Base-by-base conservation (phyloP, 1,140 invertebrate species). In the Paralvinella palmiformis region DNA sequence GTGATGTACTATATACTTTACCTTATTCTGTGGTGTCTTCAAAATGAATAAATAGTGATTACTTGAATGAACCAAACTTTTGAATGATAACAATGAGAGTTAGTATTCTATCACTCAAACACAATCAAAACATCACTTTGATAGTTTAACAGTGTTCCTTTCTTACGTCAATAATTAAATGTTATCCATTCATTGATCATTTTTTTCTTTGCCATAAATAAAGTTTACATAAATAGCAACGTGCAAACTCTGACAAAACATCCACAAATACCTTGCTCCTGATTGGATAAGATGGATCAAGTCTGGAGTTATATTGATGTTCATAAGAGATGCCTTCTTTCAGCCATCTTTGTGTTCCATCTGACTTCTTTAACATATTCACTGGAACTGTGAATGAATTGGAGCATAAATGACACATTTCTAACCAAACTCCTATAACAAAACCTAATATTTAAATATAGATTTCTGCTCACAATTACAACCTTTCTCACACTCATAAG, bases 291-390 rank as follows among this genome's bases (percentile, higher is more conserved):
- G 75, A 76, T 22, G 71, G 71, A 63, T 74, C 68, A 29, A 35
- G 55, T 56, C 78, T 63, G 64, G 70, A 69, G 62, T 79, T 72
- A 53, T 79, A 78, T 50, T 73, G 68, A 68, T 79, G 78, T 67
- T 79, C 76, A 68, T 70, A 79, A 13, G 78, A 79, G 22, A 78
- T 65, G 29, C 68, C 70, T 65, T 79, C 78, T 65, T 74, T 73
- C 58, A 66, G 73, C 37, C 77, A 69, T 62, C 72, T 65, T 50
- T 73, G 68, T 1, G 60, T 64, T 5, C 72, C 75, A 71, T 75
- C 70, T 64, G 41, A 65, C 17, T 68, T 62, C 58, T 57, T 56
- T 35, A 79, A 56, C 36, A 67, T 70, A 59, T 75, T 78, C 2
- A 78, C 76, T 36, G 77, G 77, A 41, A 75, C 76, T 78, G 64